Percentiles rank a stretch among this genome's conserved stretches.
phyloP scores from a whole-genome alignment of 2,113 vertebrate genomes.

The Podarcis raffonei region DNA sequence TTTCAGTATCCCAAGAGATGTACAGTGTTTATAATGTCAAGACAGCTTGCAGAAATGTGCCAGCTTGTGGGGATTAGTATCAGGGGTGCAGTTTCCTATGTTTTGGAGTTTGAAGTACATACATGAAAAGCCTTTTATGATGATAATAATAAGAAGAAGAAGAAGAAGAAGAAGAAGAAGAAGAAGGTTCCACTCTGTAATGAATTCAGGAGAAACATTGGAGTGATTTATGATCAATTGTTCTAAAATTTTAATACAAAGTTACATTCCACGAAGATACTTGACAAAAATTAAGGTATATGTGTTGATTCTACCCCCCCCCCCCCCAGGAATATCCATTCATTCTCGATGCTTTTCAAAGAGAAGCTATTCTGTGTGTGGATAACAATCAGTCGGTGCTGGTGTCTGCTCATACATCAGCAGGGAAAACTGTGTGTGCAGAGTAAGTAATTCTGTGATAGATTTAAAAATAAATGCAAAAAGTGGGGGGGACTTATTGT shows the following conservation, averaged over 20 bases:
- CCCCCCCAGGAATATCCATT: slow-evolving; percentile 91
- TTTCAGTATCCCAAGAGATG: no score
- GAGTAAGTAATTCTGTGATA: slow-evolving; percentile 85
- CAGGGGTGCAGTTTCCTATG: background rate
- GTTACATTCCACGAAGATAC: background rate
- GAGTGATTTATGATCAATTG: background rate
- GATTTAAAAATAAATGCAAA: background rate
- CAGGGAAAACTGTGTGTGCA: slow-evolving; percentile 99
- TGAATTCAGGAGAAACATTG: background rate
- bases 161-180: no score
- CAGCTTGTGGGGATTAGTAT: background rate
- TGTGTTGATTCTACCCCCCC: slow-evolving; percentile 6
- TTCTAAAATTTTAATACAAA: background rate
- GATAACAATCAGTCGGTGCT: slow-evolving; percentile 98
- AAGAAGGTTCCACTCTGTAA: background rate
- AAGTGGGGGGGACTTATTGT: background rate
- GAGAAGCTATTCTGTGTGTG: slow-evolving; percentile 94
- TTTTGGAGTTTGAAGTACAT: background rate
- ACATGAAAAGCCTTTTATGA: background rate
- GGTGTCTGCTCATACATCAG: slow-evolving; percentile 97
- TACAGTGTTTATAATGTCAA: background rate
- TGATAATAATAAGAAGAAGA: no score
- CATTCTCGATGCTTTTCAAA: slow-evolving; percentile 95
- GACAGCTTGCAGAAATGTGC: background rate
- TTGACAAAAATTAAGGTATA: background rate